Base-by-base conservation (phyloP, 2,797 vertebrate genomes). In the Borostomias antarcticus region DNA sequence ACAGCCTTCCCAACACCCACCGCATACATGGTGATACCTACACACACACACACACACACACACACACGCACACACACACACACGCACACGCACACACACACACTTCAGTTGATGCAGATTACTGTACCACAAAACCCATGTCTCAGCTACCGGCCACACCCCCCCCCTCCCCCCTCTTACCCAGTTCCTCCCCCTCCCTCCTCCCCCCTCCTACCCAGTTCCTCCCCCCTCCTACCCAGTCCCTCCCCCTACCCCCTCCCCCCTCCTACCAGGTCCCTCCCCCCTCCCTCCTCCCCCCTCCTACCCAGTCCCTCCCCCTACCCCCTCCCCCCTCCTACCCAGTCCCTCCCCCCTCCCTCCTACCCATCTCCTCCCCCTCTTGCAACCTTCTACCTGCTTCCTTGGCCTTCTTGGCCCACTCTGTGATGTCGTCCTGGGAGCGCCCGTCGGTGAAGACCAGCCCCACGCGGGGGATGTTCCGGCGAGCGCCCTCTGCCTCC, bases 1-100 rank as follows among this genome's bases (percentile, higher is more conserved):
- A 98, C 94, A 0, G 98, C 98, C 85, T 98, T 98, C 0, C 98
- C 98, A 0, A 99, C 96, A 0, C 98, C 98, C 77, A 99, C 97
- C 0, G 97, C 96, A 0, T 97, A 99, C 96, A 99, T 98, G 76
- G 91, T 90, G 23, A 99, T 96, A 11, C 96, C 97, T 99, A 77
- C 0, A 58, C 71, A 40, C 61, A 69, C 58, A 60, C 40, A n/a
- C 29, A 2, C 8, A 37, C 8, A 51, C 28, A 45, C 52, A 58
- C 52, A 29, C 56, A 51, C 56, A 52, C 17, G 30, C 28, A 68
- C 50, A 40, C 30, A 17, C 19, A 28, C 21, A 26, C 7, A 29
- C 50, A 62, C 10, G 54, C 13, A 26, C 35, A 45, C 26, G 26
- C 15, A 62, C n/a, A 30, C 50, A 40, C 26, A 54, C 26, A 56